Evolutionary conservation across 2,797 vertebrate species (phyloP).

Genomic region (Catostomus latipinnis): DNA sequence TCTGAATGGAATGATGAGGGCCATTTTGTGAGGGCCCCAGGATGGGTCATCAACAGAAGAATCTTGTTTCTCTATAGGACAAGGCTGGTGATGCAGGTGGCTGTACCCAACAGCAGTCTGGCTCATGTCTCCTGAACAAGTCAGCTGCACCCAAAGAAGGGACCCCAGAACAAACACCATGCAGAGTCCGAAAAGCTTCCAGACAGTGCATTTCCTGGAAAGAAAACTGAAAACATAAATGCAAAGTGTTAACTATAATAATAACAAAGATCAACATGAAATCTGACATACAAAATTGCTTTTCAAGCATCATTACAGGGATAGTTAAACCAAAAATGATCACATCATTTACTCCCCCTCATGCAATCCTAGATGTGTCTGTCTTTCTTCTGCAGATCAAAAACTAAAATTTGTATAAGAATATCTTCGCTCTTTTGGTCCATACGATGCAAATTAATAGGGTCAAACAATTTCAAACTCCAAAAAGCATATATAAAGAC

Average conservation of each 20-base stretch:
- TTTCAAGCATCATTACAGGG: neutral
- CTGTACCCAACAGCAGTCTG: conserved; percentile 41
- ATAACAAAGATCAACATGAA: neutral
- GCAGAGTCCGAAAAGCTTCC: conserved; percentile 89
- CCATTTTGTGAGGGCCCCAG: conserved; percentile 92
- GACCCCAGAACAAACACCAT: conserved; percentile 86
- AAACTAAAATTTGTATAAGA: no score
- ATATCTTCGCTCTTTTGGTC: no score
- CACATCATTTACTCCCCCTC: no score
- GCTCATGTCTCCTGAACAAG: conserved; percentile 85
- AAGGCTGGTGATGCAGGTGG: conserved; percentile 70
- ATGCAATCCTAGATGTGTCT: no score
- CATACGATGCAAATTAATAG: no score
- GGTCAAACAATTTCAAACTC: no score
- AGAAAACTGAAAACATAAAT: conserved; percentile 71
- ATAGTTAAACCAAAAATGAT: no score
- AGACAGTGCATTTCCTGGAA: conserved; percentile 81
- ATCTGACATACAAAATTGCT: neutral
- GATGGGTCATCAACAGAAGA: conserved; percentile 74
- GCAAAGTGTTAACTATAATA: neutral
- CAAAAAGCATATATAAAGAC: no score
- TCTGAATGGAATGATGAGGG: conserved; percentile 90
- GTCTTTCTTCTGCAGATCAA: no score
- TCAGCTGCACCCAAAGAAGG: conserved; percentile 93
- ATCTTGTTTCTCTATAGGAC: conserved; percentile 68